Evolutionary conservation across 2,888 invertebrate genomes (phyloP).

Genomic region (Lacanobia wlatinum): DNA sequence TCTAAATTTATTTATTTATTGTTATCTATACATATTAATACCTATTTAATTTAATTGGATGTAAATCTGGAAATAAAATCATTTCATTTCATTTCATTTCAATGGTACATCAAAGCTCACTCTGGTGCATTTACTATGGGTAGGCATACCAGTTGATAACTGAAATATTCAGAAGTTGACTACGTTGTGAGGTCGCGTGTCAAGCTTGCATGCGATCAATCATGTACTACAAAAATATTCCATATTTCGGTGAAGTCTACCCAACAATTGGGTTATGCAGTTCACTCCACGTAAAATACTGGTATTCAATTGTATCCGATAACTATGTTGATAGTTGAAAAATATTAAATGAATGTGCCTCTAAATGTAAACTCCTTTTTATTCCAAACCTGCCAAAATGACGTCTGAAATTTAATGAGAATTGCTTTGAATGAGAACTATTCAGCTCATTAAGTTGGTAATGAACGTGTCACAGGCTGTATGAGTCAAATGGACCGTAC

Average conservation of each 20-base stretch:
- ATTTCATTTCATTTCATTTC: too few species aligned
- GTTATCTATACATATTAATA: too few species aligned
- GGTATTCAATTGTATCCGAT: neutral
- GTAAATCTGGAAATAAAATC: too few species aligned
- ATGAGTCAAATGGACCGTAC: slow-evolving; percentile 14
- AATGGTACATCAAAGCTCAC: neutral
- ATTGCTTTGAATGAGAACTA: slow-evolving; percentile 13
- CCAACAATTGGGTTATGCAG: neutral
- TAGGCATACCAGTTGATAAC: neutral
- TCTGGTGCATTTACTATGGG: neutral
- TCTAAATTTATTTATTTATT: too few species aligned
- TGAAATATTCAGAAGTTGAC: neutral
- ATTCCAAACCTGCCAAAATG: neutral
- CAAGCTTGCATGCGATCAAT: neutral
- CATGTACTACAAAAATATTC: neutral
- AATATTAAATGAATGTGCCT: neutral
- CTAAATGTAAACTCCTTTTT: neutral
- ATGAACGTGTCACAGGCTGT: slow-evolving; percentile 12
- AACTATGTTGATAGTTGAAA: too few species aligned
- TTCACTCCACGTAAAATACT: neutral
- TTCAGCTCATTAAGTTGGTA: slow-evolving; percentile 34
- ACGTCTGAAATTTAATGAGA: neutral
- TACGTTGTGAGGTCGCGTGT: neutral
- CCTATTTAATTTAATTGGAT: too few species aligned
- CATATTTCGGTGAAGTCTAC: neutral